phyloP scores from a whole-genome alignment of 2,113 vertebrate genomes.

The Poicephalus gulielmi region DNA sequence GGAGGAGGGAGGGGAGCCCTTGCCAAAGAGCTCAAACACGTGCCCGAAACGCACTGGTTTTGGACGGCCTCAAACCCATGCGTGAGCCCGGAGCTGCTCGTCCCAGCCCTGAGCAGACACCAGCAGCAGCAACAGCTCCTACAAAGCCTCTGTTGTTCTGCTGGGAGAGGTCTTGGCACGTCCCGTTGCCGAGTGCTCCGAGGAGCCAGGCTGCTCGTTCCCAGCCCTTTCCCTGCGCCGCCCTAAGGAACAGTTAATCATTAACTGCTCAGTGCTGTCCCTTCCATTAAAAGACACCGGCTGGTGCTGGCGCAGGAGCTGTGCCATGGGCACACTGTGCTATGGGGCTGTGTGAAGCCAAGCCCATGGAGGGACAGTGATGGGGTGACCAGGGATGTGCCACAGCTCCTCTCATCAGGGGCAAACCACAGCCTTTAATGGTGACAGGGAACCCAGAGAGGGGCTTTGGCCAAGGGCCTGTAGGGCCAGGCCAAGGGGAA shows the following conservation, averaged over 20 bases:
- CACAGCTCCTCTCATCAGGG: not conserved
- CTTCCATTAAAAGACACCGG: not conserved
- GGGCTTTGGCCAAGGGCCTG: not conserved
- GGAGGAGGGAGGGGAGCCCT: not conserved
- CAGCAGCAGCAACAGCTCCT: not conserved
- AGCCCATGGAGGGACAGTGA: not conserved
- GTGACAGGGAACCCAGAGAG: not conserved
- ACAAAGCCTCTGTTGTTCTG: not conserved
- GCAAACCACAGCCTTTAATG: not conserved
- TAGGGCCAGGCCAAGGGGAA: not conserved
- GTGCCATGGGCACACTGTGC: not conserved
- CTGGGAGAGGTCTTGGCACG: not conserved
- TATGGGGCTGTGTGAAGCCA: not conserved
- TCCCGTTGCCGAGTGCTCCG: not conserved
- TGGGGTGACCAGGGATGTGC: not conserved
- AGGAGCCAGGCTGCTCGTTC: not conserved
- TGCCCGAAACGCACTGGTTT: not conserved
- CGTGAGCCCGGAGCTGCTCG: rapidly evolving
- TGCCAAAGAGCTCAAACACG: not conserved
- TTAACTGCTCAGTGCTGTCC: not conserved
- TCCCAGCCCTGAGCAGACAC: not conserved
- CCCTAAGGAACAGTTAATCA: not conserved
- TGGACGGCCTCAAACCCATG: not conserved
- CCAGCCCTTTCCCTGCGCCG: not conserved
- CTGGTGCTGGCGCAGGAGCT: not conserved